A percentile compares a stretch with the other conserved stretches of the same genome.
Conservation (phyloP, 2,888 invertebrate genomes). For the Mantis religiosa region DNA sequence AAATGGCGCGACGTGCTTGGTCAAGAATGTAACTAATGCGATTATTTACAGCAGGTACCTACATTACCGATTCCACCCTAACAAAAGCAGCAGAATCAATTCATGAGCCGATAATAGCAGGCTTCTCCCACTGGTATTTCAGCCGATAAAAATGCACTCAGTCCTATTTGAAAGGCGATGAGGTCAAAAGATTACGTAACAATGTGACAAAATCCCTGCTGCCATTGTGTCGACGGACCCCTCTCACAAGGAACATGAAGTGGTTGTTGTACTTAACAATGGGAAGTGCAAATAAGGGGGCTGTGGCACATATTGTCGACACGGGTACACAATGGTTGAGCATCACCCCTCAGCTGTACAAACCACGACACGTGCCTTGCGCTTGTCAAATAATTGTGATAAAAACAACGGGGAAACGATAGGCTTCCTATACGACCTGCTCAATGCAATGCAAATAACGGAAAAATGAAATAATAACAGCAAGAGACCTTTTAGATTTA, state of each 20-base stretch:
- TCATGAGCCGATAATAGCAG: not conserved
- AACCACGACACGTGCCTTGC: not conserved
- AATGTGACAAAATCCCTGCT: not conserved
- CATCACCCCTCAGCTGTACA: not conserved
- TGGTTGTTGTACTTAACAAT: not conserved
- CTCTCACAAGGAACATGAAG: not conserved
- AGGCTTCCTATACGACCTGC: not conserved
- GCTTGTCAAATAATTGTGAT: not conserved
- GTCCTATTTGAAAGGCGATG: not conserved
- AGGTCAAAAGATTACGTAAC: conserved; percentile 20
- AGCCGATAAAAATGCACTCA: not conserved
- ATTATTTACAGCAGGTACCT: not conserved
- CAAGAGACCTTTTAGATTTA: too few species aligned
- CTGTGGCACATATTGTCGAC: not conserved
- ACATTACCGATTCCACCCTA: not conserved
- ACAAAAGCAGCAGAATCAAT: not conserved
- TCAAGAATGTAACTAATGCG: not conserved
- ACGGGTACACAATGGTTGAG: not conserved
- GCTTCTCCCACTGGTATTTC: not conserved
- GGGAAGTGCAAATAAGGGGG: not conserved
- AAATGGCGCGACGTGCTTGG: not conserved
- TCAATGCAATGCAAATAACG: not conserved
- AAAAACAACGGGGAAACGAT: not conserved
- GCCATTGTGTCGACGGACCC: not conserved
- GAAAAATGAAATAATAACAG: too few species aligned